These are phyloP conservation scores for Chrosomus eos DNA, from an alignment of 2,797 vertebrate species.

Conservation along the genomic window DNA sequence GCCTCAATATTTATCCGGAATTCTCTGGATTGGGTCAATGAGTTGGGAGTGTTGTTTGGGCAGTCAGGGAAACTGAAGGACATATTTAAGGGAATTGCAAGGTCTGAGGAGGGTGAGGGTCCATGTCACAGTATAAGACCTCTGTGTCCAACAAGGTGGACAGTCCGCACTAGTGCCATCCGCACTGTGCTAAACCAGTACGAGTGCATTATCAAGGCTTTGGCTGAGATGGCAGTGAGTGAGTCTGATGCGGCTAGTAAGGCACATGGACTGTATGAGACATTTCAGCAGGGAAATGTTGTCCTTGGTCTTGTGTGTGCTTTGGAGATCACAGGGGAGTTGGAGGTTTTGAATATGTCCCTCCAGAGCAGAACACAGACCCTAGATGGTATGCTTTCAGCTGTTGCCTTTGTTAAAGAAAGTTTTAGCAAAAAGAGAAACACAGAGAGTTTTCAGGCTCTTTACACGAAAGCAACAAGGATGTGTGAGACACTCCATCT, in stretches of 20 bases:
- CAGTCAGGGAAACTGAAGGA: conserved; percentile 8
- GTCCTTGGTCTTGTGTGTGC: conserved; percentile 28
- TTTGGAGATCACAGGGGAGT: conserved; percentile 21
- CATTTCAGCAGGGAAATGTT: not conserved
- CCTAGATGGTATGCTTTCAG: conserved; percentile 31
- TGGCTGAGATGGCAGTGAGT: not conserved
- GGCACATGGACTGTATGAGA: not conserved
- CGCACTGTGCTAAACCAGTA: not conserved
- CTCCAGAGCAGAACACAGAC: conserved; percentile 4
- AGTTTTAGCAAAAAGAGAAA: conserved; percentile 21
- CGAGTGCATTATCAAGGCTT: not conserved
- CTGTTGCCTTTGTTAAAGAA: conserved; percentile 20
- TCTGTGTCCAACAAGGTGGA: not conserved
- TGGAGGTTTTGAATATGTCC: not conserved
- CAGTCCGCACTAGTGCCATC: not conserved
- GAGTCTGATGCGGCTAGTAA: conserved; percentile 1
- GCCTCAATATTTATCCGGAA: not conserved
- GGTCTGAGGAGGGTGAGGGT: conserved; percentile 36
- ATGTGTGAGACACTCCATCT: conserved; percentile 16
- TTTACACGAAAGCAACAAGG: conserved; percentile 12
- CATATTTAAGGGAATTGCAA: conserved; percentile 9
- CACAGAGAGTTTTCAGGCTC: not conserved
- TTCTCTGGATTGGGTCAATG: conserved; percentile 9
- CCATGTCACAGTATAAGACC: conserved; percentile 15
- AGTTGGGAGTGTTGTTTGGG: conserved; percentile 11